Evolutionary conservation across 2,113 vertebrate genomes (phyloP), one percentile per base, ranked within the genome.

Genomic region (Cervus canadensis): DNA sequence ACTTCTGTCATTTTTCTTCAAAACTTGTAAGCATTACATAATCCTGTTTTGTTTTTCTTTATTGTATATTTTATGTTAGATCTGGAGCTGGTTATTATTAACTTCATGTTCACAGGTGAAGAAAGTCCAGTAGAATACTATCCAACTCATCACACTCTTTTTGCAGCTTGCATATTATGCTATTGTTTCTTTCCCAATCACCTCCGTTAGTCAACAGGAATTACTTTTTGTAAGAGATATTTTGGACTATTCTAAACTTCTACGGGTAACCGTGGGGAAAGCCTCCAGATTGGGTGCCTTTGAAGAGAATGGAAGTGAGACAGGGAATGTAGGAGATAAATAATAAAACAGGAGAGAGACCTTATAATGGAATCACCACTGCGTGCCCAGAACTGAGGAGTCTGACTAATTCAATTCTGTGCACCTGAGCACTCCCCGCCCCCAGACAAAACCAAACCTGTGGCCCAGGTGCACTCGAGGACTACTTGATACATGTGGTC

Each of bases 1-100:
- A 60, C 3, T n/a, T 59, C 30, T 6, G 36, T 50, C 12, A 64
- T 96, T 50, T 83, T 59, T 86, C 62, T 89, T 88, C 50, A 62
- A 96, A 96, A 94, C 87, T 86, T 54, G 78, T 86, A 83, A 94
- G 54, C 19, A 97, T 45, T 56, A 54, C 48, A 91, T 56, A 67
- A 50, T 60, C 43, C 36, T 81, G 48, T 33, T 87, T 89, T 89
- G 19, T 52, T 91, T 97, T 91, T 84, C 86, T 85, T 91, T 78
- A 50, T 85, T 85, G 6, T 87, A 10, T 87, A 28, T 9, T 57
- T 50, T 76, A 50, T 60, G 28, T 93, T 74, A 48, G 40, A 52
- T 87, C 43, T 17, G 48, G 13, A 76, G 36, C 57, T 45, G 28
- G 28, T 64, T 88, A 74, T 64, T 88, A 74, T 40, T 84, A 36